phyloP scores from a whole-genome alignment of 2,113 vertebrate genomes.

The Pan troglodytes region NHGRI_mPanTro3-v2.1_pri NC_086015.1:155497001-155497500 shows the following conservation, averaged over 20 bases:
- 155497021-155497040: not conserved
- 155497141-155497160: not conserved
- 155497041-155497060: not conserved
- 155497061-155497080: not conserved
- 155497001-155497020: not conserved
- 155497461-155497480: slow-evolving; percentile 61
- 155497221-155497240: slow-evolving; percentile 66
- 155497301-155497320: slow-evolving; percentile 66
- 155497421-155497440: slow-evolving; percentile 62
- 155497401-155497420: slow-evolving; percentile 27
- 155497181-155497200: slow-evolving; percentile 39
- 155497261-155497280: slow-evolving; percentile 66
- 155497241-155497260: slow-evolving; percentile 59
- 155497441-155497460: slow-evolving; percentile 68
- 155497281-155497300: slow-evolving; percentile 73
- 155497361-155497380: slow-evolving; percentile 50
- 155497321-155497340: not conserved
- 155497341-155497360: slow-evolving; percentile 56
- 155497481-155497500: slow-evolving; percentile 51
- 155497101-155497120: not conserved
- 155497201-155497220: not conserved
- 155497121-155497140: slow-evolving; percentile 15
- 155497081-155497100: not conserved
- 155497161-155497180: not conserved
- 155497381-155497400: slow-evolving; percentile 52